Evolutionary conservation across 2,888 invertebrate genomes (phyloP), one percentile per base, ranked within the genome.

Genomic region (Nebria salina): DNA sequence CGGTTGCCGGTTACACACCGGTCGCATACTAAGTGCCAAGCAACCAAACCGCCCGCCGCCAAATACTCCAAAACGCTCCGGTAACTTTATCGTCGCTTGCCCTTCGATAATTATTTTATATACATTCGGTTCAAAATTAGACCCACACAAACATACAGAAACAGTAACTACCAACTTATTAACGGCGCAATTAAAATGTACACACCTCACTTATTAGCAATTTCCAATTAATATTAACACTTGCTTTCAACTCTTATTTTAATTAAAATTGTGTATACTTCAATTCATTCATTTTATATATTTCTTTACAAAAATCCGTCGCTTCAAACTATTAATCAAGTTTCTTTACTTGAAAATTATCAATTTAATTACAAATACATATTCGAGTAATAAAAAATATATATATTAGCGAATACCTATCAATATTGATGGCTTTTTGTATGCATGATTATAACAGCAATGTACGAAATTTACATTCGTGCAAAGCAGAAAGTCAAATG

Each of bases 51-150:
- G 54, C 8, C 54, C 54, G 54, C 54, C 54, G 54, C 54, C 54
- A 54, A 54, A 54, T 54, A 54, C 54, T 8, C 54, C 54, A 54
- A 54, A 54, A 54, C 54, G 54, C 54, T 13, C 54, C 7, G 13
- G 11, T 54, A 54, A 54, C 54, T 54, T 54, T 13, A 54, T 54
- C 54, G 54, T 54, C 54, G 54, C 8, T 54, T 54, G 54, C 54
- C 54, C 54, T 54, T 54, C 54, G 54, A 54, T 54, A 54, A 54
- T 54, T 54, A 54, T 54, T 54, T 54, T 54, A 54, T 54, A 54
- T 54, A 54, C 54, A 54, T 54, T 54, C 54, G 4, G 54, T 54
- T 54, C 54, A 54, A 8, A 54, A 11, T 54, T 4, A 54, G 34
- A 34, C 34, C 34, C 54, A 54, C 34, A 34, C 34, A 54, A 54